Conservation (phyloP, 2,888 invertebrate species). For the Argyresthia albistria region DNA sequence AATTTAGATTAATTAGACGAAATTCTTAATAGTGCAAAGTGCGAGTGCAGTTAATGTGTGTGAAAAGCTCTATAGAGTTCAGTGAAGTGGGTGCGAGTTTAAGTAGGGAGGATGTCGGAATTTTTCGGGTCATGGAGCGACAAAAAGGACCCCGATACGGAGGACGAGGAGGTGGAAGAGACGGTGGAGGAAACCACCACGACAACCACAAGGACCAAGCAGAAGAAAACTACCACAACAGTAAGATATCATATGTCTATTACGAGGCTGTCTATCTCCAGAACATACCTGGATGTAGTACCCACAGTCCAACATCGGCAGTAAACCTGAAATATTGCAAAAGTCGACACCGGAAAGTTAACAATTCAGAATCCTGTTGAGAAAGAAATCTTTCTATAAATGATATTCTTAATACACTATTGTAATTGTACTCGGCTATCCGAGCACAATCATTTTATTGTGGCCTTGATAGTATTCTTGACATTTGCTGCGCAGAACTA, state of each 20-base stretch:
- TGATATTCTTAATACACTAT: too few relatives aligned
- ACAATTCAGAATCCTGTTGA: too few relatives aligned
- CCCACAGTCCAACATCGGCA: neutral
- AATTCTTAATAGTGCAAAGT: slow-evolving; percentile 15
- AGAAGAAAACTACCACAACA: slow-evolving; percentile 23
- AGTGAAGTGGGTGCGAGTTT: slow-evolving; percentile 40
- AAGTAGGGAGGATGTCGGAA: slow-evolving; percentile 50
- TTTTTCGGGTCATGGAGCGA: slow-evolving; percentile 59
- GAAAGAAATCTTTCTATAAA: too few relatives aligned
- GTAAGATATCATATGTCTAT: slow-evolving; percentile 33
- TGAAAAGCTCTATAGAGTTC: slow-evolving; percentile 33
- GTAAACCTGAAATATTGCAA: neutral
- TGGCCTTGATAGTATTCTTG: neutral
- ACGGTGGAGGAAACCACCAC: slow-evolving; percentile 51
- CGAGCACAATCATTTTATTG: too few relatives aligned
- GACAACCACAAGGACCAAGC: slow-evolving; percentile 35
- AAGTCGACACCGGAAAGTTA: too few relatives aligned
- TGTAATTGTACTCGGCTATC: too few relatives aligned
- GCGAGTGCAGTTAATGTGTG: slow-evolving; percentile 53
- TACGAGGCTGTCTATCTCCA: too few relatives aligned
- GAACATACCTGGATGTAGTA: neutral
- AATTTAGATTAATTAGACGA: neutral
- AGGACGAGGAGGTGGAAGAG: slow-evolving; percentile 43
- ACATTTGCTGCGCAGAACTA: too few relatives aligned
- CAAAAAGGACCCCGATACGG: slow-evolving; percentile 23